These are phyloP conservation scores for Oreonectes daqikongensis DNA, from an alignment of 2,797 vertebrate species.

Conservation along the genomic window DNA sequence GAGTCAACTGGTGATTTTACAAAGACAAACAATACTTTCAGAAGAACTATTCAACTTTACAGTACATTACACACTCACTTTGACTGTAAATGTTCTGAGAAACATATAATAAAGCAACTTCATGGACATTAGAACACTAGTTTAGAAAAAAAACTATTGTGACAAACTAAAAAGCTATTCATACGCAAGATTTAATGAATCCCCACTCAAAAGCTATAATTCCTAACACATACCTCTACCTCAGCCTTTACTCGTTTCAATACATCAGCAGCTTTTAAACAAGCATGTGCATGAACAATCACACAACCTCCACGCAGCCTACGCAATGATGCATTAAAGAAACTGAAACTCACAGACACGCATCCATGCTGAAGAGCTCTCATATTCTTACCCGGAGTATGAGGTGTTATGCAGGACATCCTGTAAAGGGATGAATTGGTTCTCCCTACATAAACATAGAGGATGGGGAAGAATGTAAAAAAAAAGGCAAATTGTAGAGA, in stretches of 20 bases:
- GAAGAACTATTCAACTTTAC: neutral
- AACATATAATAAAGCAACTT: neutral
- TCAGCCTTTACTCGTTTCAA: neutral
- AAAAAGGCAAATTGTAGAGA: constrained; percentile 1
- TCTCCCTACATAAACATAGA: constrained; percentile 21
- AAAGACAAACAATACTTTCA: constrained; percentile 9
- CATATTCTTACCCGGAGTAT: constrained; percentile 57
- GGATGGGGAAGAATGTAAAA: neutral
- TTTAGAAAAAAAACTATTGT: neutral
- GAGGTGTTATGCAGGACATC: constrained; percentile 28
- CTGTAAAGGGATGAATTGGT: constrained; percentile 20
- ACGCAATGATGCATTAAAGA: neutral
- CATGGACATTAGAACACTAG: neutral
- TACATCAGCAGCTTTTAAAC: constrained; percentile 11
- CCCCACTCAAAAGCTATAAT: neutral
- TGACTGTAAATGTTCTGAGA: neutral
- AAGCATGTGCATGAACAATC: neutral
- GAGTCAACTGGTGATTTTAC: neutral
- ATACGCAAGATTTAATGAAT: neutral
- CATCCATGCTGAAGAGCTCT: constrained; percentile 4
- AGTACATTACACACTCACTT: no score
- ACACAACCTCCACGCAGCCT: neutral
- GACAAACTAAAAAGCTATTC: neutral
- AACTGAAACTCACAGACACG: neutral
- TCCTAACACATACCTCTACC: neutral